These are phyloP conservation scores for Diadema setosum DNA, from an alignment of 35 echinoderm and acorn worm species.

Conservation along the genomic window DNA sequence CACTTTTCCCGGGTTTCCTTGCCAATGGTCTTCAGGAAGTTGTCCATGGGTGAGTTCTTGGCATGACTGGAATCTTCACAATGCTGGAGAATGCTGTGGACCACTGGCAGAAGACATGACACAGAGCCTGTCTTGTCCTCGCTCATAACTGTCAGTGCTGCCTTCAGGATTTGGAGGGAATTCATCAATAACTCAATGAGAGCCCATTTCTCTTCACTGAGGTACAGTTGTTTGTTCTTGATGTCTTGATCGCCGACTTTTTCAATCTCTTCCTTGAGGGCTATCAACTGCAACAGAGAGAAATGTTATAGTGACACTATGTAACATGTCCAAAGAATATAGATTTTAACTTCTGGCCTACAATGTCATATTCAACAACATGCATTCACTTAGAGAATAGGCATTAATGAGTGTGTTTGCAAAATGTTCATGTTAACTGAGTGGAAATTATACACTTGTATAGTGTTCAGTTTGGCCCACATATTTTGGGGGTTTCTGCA, in stretches of 20 bases:
- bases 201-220: background rate
- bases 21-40: background rate
- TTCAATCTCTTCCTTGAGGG: background rate
- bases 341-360: too few species aligned
- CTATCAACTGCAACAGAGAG: background rate
- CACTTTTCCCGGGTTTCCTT: background rate
- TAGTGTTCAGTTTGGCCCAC: too few species aligned
- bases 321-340: too few species aligned
- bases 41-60: background rate
- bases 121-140: conserved; percentile 5
- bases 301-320: too few species aligned
- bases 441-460: too few species aligned
- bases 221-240: background rate
- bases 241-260: background rate
- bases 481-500: too few species aligned
- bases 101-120: background rate
- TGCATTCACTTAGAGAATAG: too few species aligned
- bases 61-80: background rate
- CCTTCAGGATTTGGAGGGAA: conserved; percentile 6
- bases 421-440: too few species aligned
- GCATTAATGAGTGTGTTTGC: too few species aligned
- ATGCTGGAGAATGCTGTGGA: conserved; percentile 15
- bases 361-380: too few species aligned
- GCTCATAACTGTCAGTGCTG: background rate
- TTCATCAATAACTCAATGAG: background rate